Evolutionary conservation across 2,888 invertebrate species (phyloP).

Genomic region (Nezara viridula): DNA sequence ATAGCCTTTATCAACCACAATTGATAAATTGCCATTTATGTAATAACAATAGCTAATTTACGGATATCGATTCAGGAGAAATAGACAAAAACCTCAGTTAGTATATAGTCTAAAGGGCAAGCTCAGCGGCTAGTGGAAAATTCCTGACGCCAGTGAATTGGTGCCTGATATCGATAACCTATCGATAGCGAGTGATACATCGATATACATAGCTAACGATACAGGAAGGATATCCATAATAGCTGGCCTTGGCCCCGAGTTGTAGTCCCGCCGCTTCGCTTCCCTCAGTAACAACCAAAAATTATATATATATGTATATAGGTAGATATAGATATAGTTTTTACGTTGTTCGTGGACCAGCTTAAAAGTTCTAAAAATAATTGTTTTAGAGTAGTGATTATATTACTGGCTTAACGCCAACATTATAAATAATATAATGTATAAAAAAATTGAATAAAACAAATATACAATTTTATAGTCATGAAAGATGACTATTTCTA

Average conservation of each 20-base stretch:
- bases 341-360: too few relatives aligned
- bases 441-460: too few relatives aligned
- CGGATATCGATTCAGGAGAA: neutral
- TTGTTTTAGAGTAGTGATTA: too few relatives aligned
- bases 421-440: too few relatives aligned
- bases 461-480: too few relatives aligned
- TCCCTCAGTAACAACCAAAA: neutral
- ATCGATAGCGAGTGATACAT: neutral
- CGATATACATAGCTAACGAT: constrained; percentile 19
- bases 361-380: too few relatives aligned
- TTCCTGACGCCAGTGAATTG: neutral
- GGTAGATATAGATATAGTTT: too few relatives aligned
- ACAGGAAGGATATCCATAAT: constrained; percentile 5
- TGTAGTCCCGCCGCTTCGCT: neutral
- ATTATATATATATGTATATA: too few relatives aligned
- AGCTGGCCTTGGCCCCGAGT: neutral
- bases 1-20: neutral
- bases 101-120: neutral
- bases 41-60: neutral
- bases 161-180: neutral
- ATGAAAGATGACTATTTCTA: too few relatives aligned
- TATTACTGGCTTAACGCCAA: too few relatives aligned
- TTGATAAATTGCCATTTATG: neutral
- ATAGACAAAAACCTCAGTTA: neutral
- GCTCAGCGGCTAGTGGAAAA: neutral